phyloP scores from a whole-genome alignment of 2,797 vertebrate species.

The Alfaro cultratus region DNA sequence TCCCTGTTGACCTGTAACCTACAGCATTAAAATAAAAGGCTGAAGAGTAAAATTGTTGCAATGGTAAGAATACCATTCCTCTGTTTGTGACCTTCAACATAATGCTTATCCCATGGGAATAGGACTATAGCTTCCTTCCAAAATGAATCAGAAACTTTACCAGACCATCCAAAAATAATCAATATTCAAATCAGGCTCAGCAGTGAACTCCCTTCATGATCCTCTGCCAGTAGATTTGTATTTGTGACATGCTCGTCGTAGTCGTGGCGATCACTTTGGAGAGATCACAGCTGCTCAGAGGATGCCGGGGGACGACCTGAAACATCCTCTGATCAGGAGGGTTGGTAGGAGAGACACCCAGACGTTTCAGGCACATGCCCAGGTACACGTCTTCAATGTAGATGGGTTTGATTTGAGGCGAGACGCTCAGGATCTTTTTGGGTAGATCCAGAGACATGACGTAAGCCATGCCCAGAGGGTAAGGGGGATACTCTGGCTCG shows the following conservation, averaged over 20 bases:
- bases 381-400: conserved; percentile 91
- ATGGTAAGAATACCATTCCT: no score
- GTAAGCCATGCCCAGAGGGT: conserved; percentile 90
- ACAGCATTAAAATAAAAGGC: no score
- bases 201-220: conserved; percentile 34
- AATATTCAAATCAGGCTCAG: neutral
- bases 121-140: neutral
- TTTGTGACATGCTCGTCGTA: conserved; percentile 30
- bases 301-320: conserved; percentile 22
- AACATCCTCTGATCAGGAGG: conserved; percentile 86
- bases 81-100: no score
- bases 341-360: conserved; percentile 85
- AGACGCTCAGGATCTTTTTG: conserved; percentile 84
- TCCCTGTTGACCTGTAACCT: no score
- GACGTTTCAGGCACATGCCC: conserved; percentile 87
- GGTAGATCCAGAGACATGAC: conserved; percentile 90
- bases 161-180: neutral
- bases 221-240: conserved; percentile 57
- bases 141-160: neutral
- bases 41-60: no score
- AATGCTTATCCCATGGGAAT: neutral
- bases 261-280: conserved; percentile 53
- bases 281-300: conserved; percentile 53
- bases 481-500: conserved; percentile 87
- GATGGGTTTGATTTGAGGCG: conserved; percentile 85